These are phyloP conservation scores for Aurelia aurita DNA, from an alignment of 30 jellyfish, hydroid and myxozoan genomes.

Conservation along the genomic window DNA sequence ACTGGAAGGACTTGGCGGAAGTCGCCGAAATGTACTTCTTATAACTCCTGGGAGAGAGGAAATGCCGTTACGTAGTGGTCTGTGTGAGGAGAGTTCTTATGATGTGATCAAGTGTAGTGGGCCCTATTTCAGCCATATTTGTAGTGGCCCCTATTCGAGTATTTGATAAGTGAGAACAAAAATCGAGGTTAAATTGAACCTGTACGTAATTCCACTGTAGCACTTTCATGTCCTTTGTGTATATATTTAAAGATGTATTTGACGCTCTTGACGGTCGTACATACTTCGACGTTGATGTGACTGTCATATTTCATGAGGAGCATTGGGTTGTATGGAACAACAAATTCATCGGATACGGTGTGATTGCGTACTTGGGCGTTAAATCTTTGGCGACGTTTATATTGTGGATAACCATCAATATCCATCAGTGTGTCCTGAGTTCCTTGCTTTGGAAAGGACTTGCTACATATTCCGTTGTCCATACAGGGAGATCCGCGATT, in stretches of 20 bases:
- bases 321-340: slow-evolving; percentile 75
- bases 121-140: too few relatives aligned
- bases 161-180: too few relatives aligned
- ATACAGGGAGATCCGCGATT: too few relatives aligned
- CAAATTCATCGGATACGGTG: slow-evolving; percentile 37
- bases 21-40: too few relatives aligned
- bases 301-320: slow-evolving; percentile 38
- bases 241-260: slow-evolving; percentile 74
- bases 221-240: slow-evolving; percentile 77
- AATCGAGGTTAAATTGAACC: too few relatives aligned
- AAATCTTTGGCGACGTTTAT: slow-evolving; percentile 46
- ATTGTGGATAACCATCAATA: slow-evolving; percentile 69
- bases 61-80: too few relatives aligned
- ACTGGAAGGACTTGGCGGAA: too few relatives aligned
- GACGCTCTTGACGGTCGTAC: slow-evolving; percentile 64
- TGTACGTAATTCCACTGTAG: slow-evolving; percentile 37
- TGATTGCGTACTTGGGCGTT: background rate
- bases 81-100: too few relatives aligned
- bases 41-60: too few relatives aligned
- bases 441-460: background rate
- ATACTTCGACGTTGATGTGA: slow-evolving; percentile 75
- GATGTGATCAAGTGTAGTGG: too few relatives aligned
- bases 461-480: too few relatives aligned
- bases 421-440: background rate
- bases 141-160: too few relatives aligned